Evolutionary conservation across 2,888 invertebrate genomes (phyloP).

Genomic region (Diplolepis rosae): DNA sequence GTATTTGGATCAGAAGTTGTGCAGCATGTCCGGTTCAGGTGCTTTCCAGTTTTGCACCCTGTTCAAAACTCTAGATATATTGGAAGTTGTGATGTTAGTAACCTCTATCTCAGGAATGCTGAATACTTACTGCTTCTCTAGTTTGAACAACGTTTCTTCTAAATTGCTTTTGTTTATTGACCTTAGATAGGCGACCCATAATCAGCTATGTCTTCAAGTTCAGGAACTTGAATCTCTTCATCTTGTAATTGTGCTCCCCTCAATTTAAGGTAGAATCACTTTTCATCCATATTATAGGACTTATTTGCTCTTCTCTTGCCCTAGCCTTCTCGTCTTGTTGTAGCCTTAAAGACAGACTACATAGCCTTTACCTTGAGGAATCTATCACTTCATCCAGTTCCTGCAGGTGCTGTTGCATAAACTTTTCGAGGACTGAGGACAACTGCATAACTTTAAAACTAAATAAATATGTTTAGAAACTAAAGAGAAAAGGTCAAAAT

Average conservation of each 20-base stretch:
- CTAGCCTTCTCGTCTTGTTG: not conserved
- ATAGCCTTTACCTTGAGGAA: too few relatives aligned
- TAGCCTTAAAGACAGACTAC: too few relatives aligned
- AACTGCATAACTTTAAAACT: too few relatives aligned
- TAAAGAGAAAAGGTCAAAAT: too few relatives aligned
- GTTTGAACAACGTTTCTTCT: not conserved
- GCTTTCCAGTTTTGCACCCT: not conserved
- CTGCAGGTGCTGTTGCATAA: too few relatives aligned
- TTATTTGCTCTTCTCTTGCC: not conserved
- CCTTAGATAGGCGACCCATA: not conserved
- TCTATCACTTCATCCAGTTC: too few relatives aligned
- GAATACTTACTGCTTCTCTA: too few relatives aligned
- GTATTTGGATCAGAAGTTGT: not conserved
- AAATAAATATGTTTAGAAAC: too few relatives aligned
- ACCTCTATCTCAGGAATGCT: too few relatives aligned
- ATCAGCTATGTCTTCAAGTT: not conserved
- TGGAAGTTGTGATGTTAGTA: too few relatives aligned
- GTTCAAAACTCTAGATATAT: not conserved
- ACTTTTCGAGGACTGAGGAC: too few relatives aligned
- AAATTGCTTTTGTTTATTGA: not conserved
- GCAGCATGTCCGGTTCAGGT: not conserved
- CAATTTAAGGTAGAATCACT: not conserved
- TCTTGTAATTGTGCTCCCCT: not conserved
- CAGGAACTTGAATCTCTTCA: not conserved
- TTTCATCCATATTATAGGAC: not conserved